These are phyloP conservation scores for Copidosoma aretas DNA, from an alignment of 2,888 invertebrate species.

Conservation along the genomic window DNA sequence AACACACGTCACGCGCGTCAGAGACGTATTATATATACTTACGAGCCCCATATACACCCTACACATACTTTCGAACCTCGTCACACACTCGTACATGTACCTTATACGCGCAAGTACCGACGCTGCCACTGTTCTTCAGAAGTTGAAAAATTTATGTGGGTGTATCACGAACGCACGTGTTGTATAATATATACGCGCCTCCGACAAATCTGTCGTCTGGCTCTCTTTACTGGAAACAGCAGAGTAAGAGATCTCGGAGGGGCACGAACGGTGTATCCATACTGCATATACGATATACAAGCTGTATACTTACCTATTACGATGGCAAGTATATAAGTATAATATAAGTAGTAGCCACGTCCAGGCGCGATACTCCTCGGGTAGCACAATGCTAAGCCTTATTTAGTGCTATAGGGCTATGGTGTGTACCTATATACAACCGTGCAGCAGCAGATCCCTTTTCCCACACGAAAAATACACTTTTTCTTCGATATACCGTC, in stretches of 20 bases:
- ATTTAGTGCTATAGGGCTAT: slow-evolving; percentile 29
- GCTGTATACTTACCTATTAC: too few species aligned
- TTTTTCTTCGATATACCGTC: slow-evolving; percentile 12
- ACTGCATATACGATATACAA: slow-evolving; percentile 10
- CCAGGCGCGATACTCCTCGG: background rate
- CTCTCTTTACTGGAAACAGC: slow-evolving; percentile 14
- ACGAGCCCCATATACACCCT: slow-evolving; percentile 6
- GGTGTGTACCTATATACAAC: too few species aligned
- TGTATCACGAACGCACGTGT: background rate
- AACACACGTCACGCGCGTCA: slow-evolving; percentile 30
- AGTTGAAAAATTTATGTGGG: slow-evolving; percentile 4
- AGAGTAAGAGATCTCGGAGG: slow-evolving; percentile 25
- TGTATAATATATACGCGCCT: slow-evolving; percentile 14
- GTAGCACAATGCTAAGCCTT: slow-evolving; percentile 36
- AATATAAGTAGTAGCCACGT: too few species aligned
- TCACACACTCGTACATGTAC: slow-evolving; percentile 10
- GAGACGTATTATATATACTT: background rate
- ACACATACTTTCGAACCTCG: slow-evolving; percentile 36
- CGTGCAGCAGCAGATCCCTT: slow-evolving; percentile 3
- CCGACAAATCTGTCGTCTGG: slow-evolving; percentile 9
- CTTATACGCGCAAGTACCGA: background rate
- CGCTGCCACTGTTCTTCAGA: background rate
- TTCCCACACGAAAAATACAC: slow-evolving; percentile 31
- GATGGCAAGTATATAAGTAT: too few species aligned
- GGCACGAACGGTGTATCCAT: slow-evolving; percentile 2